These are phyloP conservation scores for Priocnemis perturbator DNA, from an alignment of 2,888 invertebrate species.

Conservation along the genomic window DNA sequence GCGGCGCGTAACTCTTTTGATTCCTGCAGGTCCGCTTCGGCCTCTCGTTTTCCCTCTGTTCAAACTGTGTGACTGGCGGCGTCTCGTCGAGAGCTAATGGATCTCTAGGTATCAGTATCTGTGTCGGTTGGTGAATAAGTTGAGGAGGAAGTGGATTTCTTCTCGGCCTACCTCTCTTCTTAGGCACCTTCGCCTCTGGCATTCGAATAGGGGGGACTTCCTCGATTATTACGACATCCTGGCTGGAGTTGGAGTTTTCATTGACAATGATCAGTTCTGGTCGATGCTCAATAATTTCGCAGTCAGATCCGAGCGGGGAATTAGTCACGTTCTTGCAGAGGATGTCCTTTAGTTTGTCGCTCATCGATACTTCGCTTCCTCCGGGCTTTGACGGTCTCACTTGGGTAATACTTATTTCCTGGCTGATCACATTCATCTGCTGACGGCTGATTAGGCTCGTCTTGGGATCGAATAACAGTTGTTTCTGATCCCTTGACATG, in stretches of 20 bases:
- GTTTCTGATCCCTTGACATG: constrained; percentile 55
- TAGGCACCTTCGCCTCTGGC: constrained; percentile 65
- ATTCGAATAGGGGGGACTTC: constrained; percentile 65
- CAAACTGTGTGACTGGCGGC: constrained; percentile 33
- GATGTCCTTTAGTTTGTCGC: constrained; percentile 65
- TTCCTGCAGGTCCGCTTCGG: constrained; percentile 72
- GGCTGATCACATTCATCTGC: constrained; percentile 69
- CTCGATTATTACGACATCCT: constrained; percentile 74
- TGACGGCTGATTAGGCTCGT: constrained; percentile 61
- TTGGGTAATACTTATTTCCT: constrained; percentile 72
- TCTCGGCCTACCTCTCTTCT: constrained; percentile 71
- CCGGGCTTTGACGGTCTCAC: constrained; percentile 51
- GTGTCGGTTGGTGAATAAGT: constrained; percentile 29
- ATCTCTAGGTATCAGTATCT: constrained; percentile 55
- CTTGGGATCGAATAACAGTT: constrained; percentile 58
- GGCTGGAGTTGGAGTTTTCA: constrained; percentile 73
- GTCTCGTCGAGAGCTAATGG: constrained; percentile 66
- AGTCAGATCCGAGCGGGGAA: constrained; percentile 65
- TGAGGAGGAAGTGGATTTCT: constrained; percentile 57
- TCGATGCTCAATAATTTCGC: constrained; percentile 71
- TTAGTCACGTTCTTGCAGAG: constrained; percentile 53
- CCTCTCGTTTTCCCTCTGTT: constrained; percentile 67
- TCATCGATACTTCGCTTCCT: constrained; percentile 51
- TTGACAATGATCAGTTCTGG: constrained; percentile 73
- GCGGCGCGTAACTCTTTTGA: constrained; percentile 73